phyloP scores from a whole-genome alignment of 2,888 invertebrate genomes.

The Synanthedon andrenaeformis region DNA sequence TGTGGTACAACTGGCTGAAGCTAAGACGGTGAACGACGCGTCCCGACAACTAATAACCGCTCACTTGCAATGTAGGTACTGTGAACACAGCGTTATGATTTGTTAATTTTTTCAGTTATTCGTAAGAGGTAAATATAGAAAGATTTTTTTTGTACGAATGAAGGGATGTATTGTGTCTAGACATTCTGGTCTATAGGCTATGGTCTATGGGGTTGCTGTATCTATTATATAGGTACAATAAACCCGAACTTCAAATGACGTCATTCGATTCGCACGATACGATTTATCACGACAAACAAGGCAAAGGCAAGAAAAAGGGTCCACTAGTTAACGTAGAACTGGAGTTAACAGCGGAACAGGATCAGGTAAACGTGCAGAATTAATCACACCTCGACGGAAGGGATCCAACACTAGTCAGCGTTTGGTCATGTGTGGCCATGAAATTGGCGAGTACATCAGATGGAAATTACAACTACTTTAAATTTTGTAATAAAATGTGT shows the following conservation, averaged over 20 bases:
- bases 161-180: too few species aligned
- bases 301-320: conserved; percentile 17
- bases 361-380: conserved; percentile 61
- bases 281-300: conserved; percentile 14
- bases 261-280: conserved; percentile 13
- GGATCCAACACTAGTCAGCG: conserved; percentile 52
- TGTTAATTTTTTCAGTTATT: too few species aligned
- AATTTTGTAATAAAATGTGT: conserved; percentile 1
- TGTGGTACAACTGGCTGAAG: conserved; percentile 26
- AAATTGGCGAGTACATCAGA: conserved; percentile 8
- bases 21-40: background rate
- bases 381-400: conserved; percentile 55
- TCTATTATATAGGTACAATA: background rate
- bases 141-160: too few species aligned
- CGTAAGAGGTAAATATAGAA: too few species aligned
- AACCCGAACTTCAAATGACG: background rate
- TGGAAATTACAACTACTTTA: background rate
- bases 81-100: too few species aligned
- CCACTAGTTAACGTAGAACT: conserved; percentile 23
- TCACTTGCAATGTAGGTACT: background rate
- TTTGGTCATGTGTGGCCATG: conserved; percentile 25
- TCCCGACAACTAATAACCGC: conserved; percentile 4
- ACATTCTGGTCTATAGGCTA: too few species aligned
- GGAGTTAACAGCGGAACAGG: conserved; percentile 44
- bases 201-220: too few species aligned